Percentiles rank a stretch among this genome's conserved stretches.
Conservation (phyloP, 2,113 vertebrate genomes). For the Apeltes quadracus region DNA sequence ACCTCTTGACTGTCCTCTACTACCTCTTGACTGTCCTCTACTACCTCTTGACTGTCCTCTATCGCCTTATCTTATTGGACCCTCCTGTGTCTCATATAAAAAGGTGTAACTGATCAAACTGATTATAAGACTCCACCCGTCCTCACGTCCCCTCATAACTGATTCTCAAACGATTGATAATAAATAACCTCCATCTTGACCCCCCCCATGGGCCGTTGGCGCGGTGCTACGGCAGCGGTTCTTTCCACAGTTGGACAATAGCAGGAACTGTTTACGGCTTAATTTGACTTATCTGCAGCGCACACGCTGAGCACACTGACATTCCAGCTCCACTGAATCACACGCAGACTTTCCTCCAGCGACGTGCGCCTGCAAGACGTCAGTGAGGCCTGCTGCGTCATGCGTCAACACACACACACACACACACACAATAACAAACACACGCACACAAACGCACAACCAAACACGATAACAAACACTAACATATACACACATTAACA, state of each 20-base stretch:
- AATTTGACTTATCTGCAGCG: slow-evolving; percentile 39
- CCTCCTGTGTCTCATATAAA: neutral
- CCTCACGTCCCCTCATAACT: neutral
- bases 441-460: too few species aligned
- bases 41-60: too few species aligned
- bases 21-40: too few species aligned
- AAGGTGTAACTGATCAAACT: neutral
- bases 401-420: slow-evolving; percentile 15
- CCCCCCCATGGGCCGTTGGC: neutral
- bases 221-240: neutral
- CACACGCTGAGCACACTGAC: neutral
- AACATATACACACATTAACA: too few species aligned
- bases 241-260: slow-evolving; percentile 41
- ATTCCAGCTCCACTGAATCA: slow-evolving; percentile 49
- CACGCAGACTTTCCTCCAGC: slow-evolving; percentile 19
- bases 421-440: neutral
- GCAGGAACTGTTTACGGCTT: slow-evolving; percentile 53
- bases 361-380: slow-evolving; percentile 1
- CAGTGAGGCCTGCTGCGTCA: slow-evolving; percentile 6
- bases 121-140: neutral
- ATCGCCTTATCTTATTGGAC: too few species aligned
- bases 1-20: too few species aligned
- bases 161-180: neutral
- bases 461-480: too few species aligned
- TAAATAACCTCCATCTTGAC: neutral